Percentiles rank a stretch among this genome's conserved stretches.
Evolutionary conservation across 2,797 vertebrate species (phyloP).

Genomic region (Limnodromus scolopaceus): DNA sequence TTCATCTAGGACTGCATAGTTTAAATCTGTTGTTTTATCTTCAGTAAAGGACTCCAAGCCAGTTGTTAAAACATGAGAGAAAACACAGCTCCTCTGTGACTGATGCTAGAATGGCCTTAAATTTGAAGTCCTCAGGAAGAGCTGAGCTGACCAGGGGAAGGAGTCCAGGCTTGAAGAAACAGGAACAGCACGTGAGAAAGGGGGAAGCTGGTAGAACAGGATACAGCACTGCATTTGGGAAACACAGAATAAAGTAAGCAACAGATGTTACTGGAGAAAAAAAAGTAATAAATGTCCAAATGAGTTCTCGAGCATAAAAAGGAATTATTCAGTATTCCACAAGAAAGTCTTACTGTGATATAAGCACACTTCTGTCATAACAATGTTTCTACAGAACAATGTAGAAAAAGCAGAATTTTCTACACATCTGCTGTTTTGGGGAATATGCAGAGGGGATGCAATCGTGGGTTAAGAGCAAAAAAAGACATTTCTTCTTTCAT

Average conservation of each 20-base stretch:
- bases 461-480: neutral
- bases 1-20: neutral
- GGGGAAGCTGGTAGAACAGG: neutral
- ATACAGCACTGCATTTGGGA: neutral
- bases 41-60: rapidly evolving
- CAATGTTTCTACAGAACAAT: neutral
- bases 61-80: rapidly evolving
- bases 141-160: neutral
- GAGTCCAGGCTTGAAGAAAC: neutral
- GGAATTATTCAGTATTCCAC: neutral
- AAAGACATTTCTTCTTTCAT: neutral
- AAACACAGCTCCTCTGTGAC: no score
- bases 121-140: neutral
- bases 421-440: neutral
- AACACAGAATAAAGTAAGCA: neutral
- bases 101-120: neutral
- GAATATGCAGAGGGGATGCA: neutral
- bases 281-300: neutral
- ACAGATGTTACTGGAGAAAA: neutral
- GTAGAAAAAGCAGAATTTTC: neutral
- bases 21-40: neutral
- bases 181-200: neutral
- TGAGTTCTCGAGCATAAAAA: neutral
- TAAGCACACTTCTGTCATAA: neutral
- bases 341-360: neutral